Evolutionary conservation across 2,113 vertebrate species (phyloP), one percentile per base, ranked within the genome.

Genomic region (Neolamprologus kungweensis): DNA sequence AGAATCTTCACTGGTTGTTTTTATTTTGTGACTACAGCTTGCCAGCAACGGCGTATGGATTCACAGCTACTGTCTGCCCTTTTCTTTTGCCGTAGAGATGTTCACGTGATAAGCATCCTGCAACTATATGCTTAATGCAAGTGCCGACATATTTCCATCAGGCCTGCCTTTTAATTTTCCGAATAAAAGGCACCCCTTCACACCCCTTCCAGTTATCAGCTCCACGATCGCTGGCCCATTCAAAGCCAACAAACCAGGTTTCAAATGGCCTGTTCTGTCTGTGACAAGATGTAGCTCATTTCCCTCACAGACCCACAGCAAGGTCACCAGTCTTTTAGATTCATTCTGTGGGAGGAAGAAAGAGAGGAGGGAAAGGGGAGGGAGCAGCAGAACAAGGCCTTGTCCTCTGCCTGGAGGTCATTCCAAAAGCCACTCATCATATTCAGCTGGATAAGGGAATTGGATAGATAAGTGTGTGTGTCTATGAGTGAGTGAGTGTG

Each of bases 281-380:
- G 96, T 97, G 97, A 98, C 98, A 98, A 97, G 97, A 98, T 97
- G 97, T 97, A 97, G 97, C 97, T 98, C 97, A 98, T 98, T 98
- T 98, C 97, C 97, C 96, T 97, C 95, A 95, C 96, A 95, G 97
- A 97, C 97, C 97, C 96, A 97, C 96, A 97, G 98, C 98, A 99
- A 98, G 98, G 98, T 98, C 98, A 98, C 97, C 97, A 97, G 95
- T 97, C 97, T 97, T 98, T 98, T 97, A 97, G 84, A 98, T 97
- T 98, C 97, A 98, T 97, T 98, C 97, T 97, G 97, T 97, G 96
- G 96, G 97, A 97, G 96, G 91, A 94, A 94, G 91, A 95, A 97
- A 96, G 96, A 96, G 96, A 97, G 89, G 91, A 91, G 90, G 91
- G 85, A 86, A 90, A 89, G 92, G 88, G 90, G 91, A 96, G 96